A percentile compares a stretch with the other conserved stretches of the same genome.
phyloP scores from a whole-genome alignment of 1,140 invertebrate species.

The Leptinotarsa lineolata region DNA sequence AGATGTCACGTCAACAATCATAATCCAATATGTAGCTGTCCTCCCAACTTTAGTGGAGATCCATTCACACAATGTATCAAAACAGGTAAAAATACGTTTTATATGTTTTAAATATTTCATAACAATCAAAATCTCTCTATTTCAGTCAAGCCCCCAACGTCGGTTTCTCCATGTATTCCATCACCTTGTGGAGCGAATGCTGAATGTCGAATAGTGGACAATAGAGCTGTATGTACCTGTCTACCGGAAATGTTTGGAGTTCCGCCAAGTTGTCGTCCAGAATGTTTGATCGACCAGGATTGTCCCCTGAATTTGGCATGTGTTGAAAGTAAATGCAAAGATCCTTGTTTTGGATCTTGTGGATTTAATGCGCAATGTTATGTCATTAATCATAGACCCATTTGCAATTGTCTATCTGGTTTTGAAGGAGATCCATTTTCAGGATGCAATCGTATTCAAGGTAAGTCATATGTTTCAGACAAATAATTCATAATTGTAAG shows the following conservation, averaged over 20 bases:
- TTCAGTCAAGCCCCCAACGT: conserved; percentile 3
- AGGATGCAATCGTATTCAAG: conserved; percentile 69
- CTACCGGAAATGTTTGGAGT: conserved; percentile 80
- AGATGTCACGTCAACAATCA: conserved; percentile 80
- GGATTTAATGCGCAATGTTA: conserved; percentile 79
- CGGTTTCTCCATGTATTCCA: conserved; percentile 71
- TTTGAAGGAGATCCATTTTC: conserved; percentile 83
- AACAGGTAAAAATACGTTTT: conserved; percentile 19
- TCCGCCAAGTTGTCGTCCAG: conserved; percentile 76
- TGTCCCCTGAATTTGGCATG: conserved; percentile 80
- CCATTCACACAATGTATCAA: conserved; percentile 76
- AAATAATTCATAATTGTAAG: too few species aligned
- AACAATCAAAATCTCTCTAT: background rate
- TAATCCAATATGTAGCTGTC: conserved; percentile 83
- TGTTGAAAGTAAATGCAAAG: conserved; percentile 73
- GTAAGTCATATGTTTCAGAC: conserved; percentile 56
- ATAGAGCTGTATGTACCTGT: conserved; percentile 76
- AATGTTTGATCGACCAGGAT: conserved; percentile 79
- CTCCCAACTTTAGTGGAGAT: conserved; percentile 75
- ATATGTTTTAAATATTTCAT: background rate
- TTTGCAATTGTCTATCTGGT: conserved; percentile 74
- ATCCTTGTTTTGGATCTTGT: conserved; percentile 83
- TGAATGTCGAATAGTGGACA: conserved; percentile 70
- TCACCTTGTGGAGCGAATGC: conserved; percentile 84
- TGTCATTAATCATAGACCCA: conserved; percentile 76